Base-by-base conservation (phyloP, 2,797 vertebrate species). In the Cynodonichthys magdalenae region DNA sequence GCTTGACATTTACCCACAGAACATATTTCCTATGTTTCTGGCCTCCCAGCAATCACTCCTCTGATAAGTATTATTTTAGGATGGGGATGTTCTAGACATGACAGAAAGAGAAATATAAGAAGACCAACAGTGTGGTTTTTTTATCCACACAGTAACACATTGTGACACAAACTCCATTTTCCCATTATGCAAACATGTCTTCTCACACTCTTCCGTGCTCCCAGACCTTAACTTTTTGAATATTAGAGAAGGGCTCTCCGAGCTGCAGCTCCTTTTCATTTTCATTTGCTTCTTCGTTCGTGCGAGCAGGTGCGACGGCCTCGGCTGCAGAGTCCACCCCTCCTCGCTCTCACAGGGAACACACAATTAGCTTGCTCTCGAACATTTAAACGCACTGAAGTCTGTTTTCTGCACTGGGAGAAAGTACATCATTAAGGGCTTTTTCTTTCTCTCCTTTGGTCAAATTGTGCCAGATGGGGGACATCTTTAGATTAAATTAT, bases 381-480 rank as follows among this genome's bases (percentile, higher is more conserved):
- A 59, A 69, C 67, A 73, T 63, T 39, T 53, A 62, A 34, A 69
- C 54, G 24, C n/a, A 29, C 74, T 74, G 47, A 66, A 41, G 12
- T 71, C 52, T 69, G 48, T 72, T 60, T 56, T 42, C 70, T 76
- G 55, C 19, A 36, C 58, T 44, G n/a, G 62, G 46, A 65, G 50
- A 79, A 73, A 75, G 80, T 64, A 27, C 71, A 83, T 81, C 71
- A 82, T 82, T 81, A 82, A 80, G 75, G 57, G 60, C 52, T 77
- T 69, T 73, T 69, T 54, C 46, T 44, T 39, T 63, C n/a, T 10
- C 60, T 59, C 45, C 71, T 41, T 24, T 28, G 45, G 49, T 52
- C 49, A 58, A 58, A 12, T 70, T 54, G 63, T 58, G 64, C 49
- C 39, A 19, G 61, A 63, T 44, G 19, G 17, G 27, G 5, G 34